A percentile compares a stretch with the other conserved stretches of the same genome.
These are phyloP conservation scores for Chrysotoxum bicinctum DNA, from an alignment of 2,888 invertebrate genomes.

Conservation along the genomic window DNA sequence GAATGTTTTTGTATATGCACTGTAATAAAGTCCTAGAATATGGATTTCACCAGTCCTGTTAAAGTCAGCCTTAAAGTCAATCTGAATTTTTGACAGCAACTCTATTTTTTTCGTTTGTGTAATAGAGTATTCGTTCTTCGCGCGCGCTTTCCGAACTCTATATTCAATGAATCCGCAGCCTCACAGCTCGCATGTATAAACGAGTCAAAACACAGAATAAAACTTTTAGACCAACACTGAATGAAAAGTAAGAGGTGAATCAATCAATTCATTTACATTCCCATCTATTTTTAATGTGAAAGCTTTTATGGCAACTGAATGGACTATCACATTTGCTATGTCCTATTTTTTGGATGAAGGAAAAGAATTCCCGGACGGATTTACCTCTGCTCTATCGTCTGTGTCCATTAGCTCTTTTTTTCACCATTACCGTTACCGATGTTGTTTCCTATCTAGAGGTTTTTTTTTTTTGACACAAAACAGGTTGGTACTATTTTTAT, in stretches of 20 bases:
- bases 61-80: conserved; percentile 43
- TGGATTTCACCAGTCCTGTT: conserved; percentile 4
- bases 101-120: neutral
- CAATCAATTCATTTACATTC: conserved; percentile 79
- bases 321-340: conserved; percentile 66
- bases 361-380: conserved; percentile 30
- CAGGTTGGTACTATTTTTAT: neutral
- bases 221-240: neutral
- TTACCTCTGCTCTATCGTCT: conserved; percentile 30
- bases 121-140: conserved; percentile 1
- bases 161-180: neutral
- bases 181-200: neutral
- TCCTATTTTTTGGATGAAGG: conserved; percentile 11
- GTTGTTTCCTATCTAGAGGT: neutral
- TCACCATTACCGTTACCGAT: neutral
- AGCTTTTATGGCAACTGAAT: conserved; percentile 73
- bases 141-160: neutral
- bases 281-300: conserved; percentile 77
- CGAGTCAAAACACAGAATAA: neutral
- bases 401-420: conserved; percentile 17
- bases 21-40: neutral
- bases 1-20: neutral
- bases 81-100: conserved; percentile 25
- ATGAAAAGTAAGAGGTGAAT: conserved; percentile 73
- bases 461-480: conserved; percentile 33